Percentiles rank a stretch among this genome's conserved stretches.
These are phyloP conservation scores for Drosophila yooni DNA, from an alignment of 2,888 invertebrate species.

Conservation along the genomic window DNA sequence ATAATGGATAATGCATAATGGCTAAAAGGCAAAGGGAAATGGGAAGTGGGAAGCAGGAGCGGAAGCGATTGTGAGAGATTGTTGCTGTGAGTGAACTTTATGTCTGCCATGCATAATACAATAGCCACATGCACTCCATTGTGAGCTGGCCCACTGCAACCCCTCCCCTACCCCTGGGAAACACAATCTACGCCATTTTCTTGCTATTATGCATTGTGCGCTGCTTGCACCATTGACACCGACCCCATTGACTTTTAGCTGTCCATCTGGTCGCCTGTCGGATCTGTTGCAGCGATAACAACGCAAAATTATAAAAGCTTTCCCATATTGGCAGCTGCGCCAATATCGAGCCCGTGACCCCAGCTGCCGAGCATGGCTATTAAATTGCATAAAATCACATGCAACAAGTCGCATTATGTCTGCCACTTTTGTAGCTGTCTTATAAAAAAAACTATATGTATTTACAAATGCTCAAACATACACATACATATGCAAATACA, in stretches of 20 bases:
- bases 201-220: conserved; percentile 59
- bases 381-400: conserved; percentile 54
- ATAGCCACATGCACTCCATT: conserved; percentile 47
- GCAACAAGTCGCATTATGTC: conserved; percentile 26
- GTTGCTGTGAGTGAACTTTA: conserved; percentile 44
- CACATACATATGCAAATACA: neutral
- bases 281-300: conserved; percentile 46
- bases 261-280: neutral
- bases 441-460: neutral
- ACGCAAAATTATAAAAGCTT: conserved; percentile 55
- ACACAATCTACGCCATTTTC: conserved; percentile 71
- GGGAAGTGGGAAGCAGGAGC: neutral
- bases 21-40: neutral
- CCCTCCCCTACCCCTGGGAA: conserved; percentile 7
- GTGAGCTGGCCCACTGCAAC: conserved; percentile 16
- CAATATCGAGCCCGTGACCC: conserved; percentile 4
- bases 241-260: conserved; percentile 28
- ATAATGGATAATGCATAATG: conserved; percentile 4
- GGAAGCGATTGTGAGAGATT: neutral
- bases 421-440: neutral
- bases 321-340: conserved; percentile 58
- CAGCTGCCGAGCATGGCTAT: conserved; percentile 17
- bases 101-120: conserved; percentile 54
- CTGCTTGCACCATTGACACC: conserved; percentile 57
- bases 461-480: neutral